phyloP scores from a whole-genome alignment of 92 coral and sea anemone species.

The Siderastrea radians region DNA sequence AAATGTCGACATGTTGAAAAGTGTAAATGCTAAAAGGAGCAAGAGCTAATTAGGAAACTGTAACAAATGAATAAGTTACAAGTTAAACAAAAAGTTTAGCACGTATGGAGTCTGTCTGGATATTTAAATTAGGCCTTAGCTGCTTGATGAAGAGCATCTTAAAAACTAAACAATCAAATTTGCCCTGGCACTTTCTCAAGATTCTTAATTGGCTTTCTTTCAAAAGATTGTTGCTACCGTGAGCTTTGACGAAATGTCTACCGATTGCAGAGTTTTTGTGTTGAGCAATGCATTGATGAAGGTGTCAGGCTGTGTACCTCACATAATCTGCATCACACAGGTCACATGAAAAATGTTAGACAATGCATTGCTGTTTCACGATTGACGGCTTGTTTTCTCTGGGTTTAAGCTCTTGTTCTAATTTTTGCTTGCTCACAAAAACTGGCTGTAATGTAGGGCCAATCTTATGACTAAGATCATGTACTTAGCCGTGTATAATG shows the following conservation, averaged over 20 bases:
- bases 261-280: constrained; percentile 3
- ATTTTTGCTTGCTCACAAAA: too few relatives aligned
- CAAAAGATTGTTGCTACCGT: not conserved
- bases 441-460: too few relatives aligned
- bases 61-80: not conserved
- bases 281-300: not conserved
- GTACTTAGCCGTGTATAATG: too few relatives aligned
- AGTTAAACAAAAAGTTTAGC: not conserved
- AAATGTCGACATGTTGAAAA: not conserved
- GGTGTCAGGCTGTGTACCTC: not conserved
- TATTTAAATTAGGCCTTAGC: not conserved
- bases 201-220: not conserved
- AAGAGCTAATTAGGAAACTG: not conserved
- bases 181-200: constrained; percentile 4
- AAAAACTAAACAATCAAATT: not conserved
- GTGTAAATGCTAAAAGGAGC: not conserved
- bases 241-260: not conserved
- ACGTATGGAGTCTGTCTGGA: constrained; percentile 11
- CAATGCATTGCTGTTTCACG: too few relatives aligned
- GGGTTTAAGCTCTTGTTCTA: too few relatives aligned
- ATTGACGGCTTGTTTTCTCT: too few relatives aligned
- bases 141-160: not conserved
- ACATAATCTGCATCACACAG: not conserved
- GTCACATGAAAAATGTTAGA: too few relatives aligned
- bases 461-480: too few relatives aligned